Evolutionary conservation across 2,113 vertebrate genomes (phyloP).

Genomic region (Psilopogon haemacephalus): DNA sequence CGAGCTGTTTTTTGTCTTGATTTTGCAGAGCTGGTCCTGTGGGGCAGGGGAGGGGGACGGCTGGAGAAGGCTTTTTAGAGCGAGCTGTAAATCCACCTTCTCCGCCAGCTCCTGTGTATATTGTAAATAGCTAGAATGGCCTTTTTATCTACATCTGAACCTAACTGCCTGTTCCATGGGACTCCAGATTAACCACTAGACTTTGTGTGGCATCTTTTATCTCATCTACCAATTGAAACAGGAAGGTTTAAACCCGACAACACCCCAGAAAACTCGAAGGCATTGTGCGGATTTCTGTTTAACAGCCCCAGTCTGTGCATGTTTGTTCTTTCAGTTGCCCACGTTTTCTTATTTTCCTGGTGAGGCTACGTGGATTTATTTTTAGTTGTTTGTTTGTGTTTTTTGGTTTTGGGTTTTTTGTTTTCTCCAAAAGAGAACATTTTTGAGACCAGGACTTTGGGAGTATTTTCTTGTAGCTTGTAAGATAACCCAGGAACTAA

Average conservation of each 20-base stretch:
- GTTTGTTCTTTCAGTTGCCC: slow-evolving; percentile 72
- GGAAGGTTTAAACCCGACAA: slow-evolving; percentile 50
- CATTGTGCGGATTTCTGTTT: slow-evolving; percentile 70
- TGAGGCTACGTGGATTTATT: slow-evolving; percentile 64
- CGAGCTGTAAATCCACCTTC: slow-evolving; percentile 81
- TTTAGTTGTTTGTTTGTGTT: too few species aligned
- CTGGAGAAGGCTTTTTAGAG: slow-evolving; percentile 78
- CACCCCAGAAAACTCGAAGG: background rate
- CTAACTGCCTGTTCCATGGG: slow-evolving; percentile 87
- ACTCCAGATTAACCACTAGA: slow-evolving; percentile 84
- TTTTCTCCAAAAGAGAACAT: slow-evolving; percentile 63
- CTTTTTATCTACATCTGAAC: slow-evolving; percentile 90
- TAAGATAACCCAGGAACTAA: slow-evolving; percentile 53
- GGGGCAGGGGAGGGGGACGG: slow-evolving; percentile 63
- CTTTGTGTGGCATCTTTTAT: slow-evolving; percentile 72
- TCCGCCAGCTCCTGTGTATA: slow-evolving; percentile 85
- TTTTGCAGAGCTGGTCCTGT: slow-evolving; percentile 76
- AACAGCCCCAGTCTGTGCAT: slow-evolving; percentile 62
- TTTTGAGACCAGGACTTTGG: slow-evolving; percentile 55
- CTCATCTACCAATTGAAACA: slow-evolving; percentile 75
- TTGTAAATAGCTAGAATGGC: slow-evolving; percentile 92
- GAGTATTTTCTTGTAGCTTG: slow-evolving; percentile 62
- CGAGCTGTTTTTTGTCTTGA: slow-evolving; percentile 65
- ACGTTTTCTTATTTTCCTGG: slow-evolving; percentile 41
- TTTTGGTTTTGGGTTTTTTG: background rate